A percentile compares a stretch with the other conserved stretches of the same genome.
These are phyloP conservation scores for Gouania willdenowi DNA, from an alignment of 2,797 vertebrate species.

Conservation along the genomic window DNA sequence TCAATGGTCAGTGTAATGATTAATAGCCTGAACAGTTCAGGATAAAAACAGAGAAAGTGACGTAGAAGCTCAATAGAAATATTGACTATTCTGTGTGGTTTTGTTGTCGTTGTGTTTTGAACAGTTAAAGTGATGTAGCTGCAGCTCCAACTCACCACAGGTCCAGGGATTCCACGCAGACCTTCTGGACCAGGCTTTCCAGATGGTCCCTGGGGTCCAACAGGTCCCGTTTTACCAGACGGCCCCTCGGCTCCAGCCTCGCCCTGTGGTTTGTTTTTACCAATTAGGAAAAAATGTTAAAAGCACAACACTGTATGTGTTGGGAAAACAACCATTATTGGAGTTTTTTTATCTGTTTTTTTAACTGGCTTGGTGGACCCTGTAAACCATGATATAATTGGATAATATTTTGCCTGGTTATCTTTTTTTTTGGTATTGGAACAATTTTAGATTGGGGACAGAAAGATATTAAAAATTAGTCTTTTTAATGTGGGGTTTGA, in stretches of 20 bases:
- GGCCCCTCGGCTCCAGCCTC: conserved; percentile 91
- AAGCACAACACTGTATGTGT: too few species aligned
- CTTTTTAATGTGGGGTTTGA: too few species aligned
- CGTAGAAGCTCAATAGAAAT: conserved; percentile 51
- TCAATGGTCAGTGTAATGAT: conserved; percentile 52
- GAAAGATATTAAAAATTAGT: too few species aligned
- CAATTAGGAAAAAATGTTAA: too few species aligned
- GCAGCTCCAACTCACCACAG: conserved; percentile 90
- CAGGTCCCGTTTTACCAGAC: conserved; percentile 93
- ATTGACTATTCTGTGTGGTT: conserved; percentile 61
- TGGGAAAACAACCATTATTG: too few species aligned
- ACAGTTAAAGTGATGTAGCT: background rate
- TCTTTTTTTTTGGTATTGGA: too few species aligned
- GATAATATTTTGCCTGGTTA: too few species aligned
- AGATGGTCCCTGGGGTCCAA: conserved; percentile 93
- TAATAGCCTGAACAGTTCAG: conserved; percentile 56
- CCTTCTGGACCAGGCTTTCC: conserved; percentile 96
- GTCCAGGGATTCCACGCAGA: conserved; percentile 93
- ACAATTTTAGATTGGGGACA: too few species aligned
- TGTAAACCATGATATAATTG: too few species aligned
- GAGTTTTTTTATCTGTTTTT: too few species aligned
- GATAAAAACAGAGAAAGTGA: conserved; percentile 64
- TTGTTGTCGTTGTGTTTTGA: conserved; percentile 1
- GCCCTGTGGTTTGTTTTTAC: too few species aligned
- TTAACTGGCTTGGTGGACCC: too few species aligned